These are phyloP conservation scores for Delphinapterus leucas DNA, from an alignment of 2,113 vertebrate genomes.

Conservation along the genomic window DNA sequence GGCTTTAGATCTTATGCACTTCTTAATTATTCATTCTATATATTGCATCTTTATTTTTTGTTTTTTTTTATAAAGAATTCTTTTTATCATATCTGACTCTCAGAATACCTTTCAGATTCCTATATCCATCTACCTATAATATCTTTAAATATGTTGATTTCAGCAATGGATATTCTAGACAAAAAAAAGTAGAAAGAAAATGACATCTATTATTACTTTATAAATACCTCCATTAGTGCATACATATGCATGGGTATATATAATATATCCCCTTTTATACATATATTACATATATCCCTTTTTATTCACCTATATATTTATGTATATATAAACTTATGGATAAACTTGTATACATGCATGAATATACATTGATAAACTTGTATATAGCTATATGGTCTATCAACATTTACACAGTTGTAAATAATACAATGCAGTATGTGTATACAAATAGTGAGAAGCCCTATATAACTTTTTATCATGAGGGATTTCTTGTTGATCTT, in stretches of 20 bases:
- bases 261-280: background rate
- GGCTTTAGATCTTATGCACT: background rate
- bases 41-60: background rate
- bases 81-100: background rate
- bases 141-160: constrained; percentile 25
- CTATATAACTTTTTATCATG: background rate
- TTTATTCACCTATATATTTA: background rate
- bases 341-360: background rate
- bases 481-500: background rate
- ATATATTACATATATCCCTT: background rate
- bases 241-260: background rate
- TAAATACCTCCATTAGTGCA: background rate
- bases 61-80: background rate
- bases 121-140: background rate
- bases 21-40: background rate
- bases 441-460: background rate
- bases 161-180: background rate
- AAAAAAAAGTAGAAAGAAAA: background rate
- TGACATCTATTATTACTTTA: background rate
- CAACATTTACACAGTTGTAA: background rate
- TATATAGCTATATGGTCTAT: background rate
- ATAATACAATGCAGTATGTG: background rate
- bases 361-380: background rate
- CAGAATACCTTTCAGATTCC: background rate
- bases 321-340: background rate